Conservation (phyloP, 2,888 invertebrate genomes). For the Cyrtodaria siliqua region DNA sequence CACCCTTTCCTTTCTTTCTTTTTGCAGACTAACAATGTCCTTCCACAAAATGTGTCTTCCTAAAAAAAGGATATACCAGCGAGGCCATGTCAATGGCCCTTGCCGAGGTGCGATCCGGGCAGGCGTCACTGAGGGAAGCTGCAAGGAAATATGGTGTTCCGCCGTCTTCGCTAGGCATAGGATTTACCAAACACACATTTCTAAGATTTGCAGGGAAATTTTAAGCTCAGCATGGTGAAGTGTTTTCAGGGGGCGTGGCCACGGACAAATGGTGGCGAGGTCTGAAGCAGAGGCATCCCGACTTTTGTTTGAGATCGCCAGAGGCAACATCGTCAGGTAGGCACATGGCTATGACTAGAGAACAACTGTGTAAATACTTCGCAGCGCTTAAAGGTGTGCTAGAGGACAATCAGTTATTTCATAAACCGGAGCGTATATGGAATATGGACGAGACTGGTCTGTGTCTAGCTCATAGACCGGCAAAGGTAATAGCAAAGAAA, state of each 20-base stretch:
- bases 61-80: not conserved
- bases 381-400: too few species aligned
- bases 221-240: not conserved
- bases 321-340: constrained; percentile 32
- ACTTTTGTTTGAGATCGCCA: constrained; percentile 30
- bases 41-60: too few species aligned
- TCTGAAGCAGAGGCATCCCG: constrained; percentile 26
- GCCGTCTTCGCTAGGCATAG: constrained; percentile 8
- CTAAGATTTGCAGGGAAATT: constrained; percentile 1
- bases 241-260: not conserved
- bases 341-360: constrained; percentile 37
- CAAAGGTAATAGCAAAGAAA: too few species aligned
- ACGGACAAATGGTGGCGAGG: constrained; percentile 28
- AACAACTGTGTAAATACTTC: constrained; percentile 24
- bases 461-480: too few species aligned
- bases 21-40: too few species aligned
- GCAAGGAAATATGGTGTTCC: constrained; percentile 18
- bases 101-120: constrained; percentile 9
- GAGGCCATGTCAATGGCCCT: constrained; percentile 13
- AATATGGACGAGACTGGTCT: constrained; percentile 14
- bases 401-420: too few species aligned
- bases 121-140: constrained; percentile 4
- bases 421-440: constrained; percentile 6
- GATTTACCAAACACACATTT: constrained; percentile 5
- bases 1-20: too few species aligned